A percentile compares a stretch with the other conserved stretches of the same genome.
These are phyloP conservation scores for Agrotis segetum DNA, from an alignment of 2,888 invertebrate species.

Conservation along the genomic window DNA sequence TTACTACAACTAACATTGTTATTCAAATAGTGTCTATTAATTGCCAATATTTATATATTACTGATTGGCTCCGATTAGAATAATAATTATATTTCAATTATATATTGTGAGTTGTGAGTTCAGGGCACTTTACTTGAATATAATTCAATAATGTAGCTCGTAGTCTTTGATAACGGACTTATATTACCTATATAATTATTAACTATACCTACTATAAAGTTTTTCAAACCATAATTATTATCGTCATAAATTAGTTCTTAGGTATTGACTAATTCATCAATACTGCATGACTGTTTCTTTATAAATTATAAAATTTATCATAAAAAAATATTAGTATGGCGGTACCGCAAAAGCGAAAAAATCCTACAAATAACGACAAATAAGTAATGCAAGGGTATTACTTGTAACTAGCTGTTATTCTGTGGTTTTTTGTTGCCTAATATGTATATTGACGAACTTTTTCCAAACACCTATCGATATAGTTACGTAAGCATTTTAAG, in stretches of 20 bases:
- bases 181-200: not conserved
- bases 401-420: not conserved
- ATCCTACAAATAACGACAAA: not conserved
- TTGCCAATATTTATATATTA: too few relatives aligned
- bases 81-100: conserved; percentile 22
- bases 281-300: not conserved
- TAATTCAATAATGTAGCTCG: conserved; percentile 25
- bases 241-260: not conserved
- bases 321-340: too few relatives aligned
- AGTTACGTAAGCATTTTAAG: conserved; percentile 7
- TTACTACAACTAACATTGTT: not conserved
- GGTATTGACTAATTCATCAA: not conserved
- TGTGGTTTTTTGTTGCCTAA: not conserved
- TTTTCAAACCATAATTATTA: conserved; percentile 8
- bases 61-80: not conserved
- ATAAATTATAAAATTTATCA: not conserved
- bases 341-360: not conserved
- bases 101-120: conserved; percentile 13
- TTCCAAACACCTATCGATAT: too few relatives aligned
- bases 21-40: not conserved
- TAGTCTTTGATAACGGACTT: conserved; percentile 1
- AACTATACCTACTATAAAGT: not conserved
- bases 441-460: too few relatives aligned
- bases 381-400: not conserved
- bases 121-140: conserved; percentile 32